Conservation (phyloP, 2,888 invertebrate genomes). For the Polyploca ridens region DNA sequence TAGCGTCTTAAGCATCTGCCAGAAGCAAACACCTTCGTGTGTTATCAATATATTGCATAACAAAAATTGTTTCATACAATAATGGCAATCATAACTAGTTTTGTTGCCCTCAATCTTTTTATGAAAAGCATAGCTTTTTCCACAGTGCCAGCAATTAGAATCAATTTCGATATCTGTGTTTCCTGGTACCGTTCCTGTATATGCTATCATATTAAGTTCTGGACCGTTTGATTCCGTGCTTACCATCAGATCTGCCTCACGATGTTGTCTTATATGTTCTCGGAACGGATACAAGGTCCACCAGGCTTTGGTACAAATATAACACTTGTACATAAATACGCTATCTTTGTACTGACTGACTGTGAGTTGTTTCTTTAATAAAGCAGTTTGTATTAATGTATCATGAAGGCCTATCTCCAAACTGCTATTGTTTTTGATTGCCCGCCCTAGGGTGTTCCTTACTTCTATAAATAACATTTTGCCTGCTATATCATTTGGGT, state of each 20-base stretch:
- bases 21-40: constrained; percentile 16
- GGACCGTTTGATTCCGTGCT: constrained; percentile 26
- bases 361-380: constrained; percentile 44
- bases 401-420: constrained; percentile 19
- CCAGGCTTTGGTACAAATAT: constrained; percentile 51
- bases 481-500: neutral
- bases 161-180: constrained; percentile 25
- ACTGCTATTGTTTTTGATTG: neutral
- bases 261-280: constrained; percentile 42
- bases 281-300: constrained; percentile 53
- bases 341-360: constrained; percentile 16
- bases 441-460: neutral
- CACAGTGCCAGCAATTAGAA: constrained; percentile 50
- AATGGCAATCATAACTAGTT: constrained; percentile 25
- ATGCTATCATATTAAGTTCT: constrained; percentile 44
- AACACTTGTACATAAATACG: constrained; percentile 61
- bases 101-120: neutral
- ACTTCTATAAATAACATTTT: neutral
- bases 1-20: neutral
- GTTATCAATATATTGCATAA: constrained; percentile 31
- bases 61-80: constrained; percentile 28
- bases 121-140: constrained; percentile 26
- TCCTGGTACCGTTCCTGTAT: fast-evolving
- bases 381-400: constrained; percentile 25
- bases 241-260: neutral